A percentile compares a stretch with the other conserved stretches of the same genome.
phyloP scores from a whole-genome alignment of 37 sponge, comb jelly and placozoan species.

The Aphrocallistes beatrix region DNA sequence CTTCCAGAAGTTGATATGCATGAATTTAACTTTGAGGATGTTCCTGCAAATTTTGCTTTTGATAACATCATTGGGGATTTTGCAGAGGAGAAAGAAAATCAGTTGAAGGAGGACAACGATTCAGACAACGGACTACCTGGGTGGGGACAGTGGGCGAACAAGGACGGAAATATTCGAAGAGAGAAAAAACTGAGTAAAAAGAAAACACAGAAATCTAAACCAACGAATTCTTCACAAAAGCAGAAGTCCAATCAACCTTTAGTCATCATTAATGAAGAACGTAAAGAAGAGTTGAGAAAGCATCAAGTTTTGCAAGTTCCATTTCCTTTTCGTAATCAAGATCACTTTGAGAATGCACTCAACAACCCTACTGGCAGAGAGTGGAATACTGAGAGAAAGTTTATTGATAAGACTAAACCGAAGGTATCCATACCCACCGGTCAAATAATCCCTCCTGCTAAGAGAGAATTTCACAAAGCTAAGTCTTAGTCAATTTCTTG shows the following conservation, averaged over 20 bases:
- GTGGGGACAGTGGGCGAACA: not conserved
- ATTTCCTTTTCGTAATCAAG: not conserved
- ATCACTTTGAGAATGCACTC: not conserved
- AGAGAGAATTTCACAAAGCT: not conserved
- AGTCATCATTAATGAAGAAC: not conserved
- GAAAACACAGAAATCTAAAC: not conserved
- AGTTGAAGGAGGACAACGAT: not conserved
- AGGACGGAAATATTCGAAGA: not conserved
- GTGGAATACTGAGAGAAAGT: slow-evolving; percentile 13
- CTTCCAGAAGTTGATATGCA: not conserved
- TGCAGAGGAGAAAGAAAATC: not conserved
- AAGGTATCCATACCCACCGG: not conserved
- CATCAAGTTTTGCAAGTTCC: not conserved
- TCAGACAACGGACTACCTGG: not conserved
- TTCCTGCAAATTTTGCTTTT: not conserved
- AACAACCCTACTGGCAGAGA: not conserved
- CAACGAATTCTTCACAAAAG: not conserved
- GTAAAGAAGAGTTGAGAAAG: not conserved
- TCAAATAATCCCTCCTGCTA: not conserved
- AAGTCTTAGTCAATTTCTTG: no score
- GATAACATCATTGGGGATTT: not conserved
- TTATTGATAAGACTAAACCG: not conserved
- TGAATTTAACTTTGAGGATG: not conserved
- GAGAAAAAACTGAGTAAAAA: not conserved
- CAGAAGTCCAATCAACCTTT: not conserved